Evolutionary conservation across 2,797 vertebrate species (phyloP).

Genomic region (Menidia menidia): DNA sequence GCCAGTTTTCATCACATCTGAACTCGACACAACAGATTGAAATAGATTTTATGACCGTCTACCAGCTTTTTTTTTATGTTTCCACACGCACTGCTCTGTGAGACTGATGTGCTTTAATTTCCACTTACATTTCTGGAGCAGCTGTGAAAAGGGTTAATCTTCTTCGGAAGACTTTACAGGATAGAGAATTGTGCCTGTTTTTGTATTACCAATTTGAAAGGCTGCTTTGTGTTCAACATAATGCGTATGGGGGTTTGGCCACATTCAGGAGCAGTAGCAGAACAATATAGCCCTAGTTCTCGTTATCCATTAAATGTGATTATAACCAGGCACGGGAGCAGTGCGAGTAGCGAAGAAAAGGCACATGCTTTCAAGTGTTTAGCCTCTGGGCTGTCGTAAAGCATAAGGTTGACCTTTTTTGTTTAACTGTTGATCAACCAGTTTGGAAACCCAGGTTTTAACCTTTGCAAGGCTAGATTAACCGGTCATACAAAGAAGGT

Average conservation of each 20-base stretch:
- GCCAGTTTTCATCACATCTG: neutral
- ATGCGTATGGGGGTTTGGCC: constrained; percentile 46
- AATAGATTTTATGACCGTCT: neutral
- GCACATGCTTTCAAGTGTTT: constrained; percentile 49
- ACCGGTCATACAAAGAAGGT: too few relatives aligned
- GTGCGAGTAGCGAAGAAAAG: constrained; percentile 46
- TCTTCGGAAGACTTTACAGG: constrained; percentile 24
- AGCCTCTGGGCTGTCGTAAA: constrained; percentile 25
- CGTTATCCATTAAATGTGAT: constrained; percentile 71
- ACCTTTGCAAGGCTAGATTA: neutral
- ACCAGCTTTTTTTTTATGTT: constrained; percentile 9
- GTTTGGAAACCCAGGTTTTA: constrained; percentile 1
- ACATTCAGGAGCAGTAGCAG: constrained; percentile 44
- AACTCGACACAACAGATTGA: constrained; percentile 3
- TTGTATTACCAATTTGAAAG: constrained; percentile 54
- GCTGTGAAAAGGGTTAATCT: constrained; percentile 9
- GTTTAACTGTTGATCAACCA: neutral
- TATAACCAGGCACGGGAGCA: constrained; percentile 57
- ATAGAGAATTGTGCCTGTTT: constrained; percentile 35
- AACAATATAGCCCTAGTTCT: constrained; percentile 65
- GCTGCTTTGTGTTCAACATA: constrained; percentile 59
- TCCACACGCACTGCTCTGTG: constrained; percentile 11
- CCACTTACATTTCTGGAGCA: constrained; percentile 25
- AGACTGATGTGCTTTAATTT: constrained; percentile 12
- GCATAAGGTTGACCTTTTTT: constrained; percentile 12